Evolutionary conservation across 1,140 invertebrate genomes (phyloP).

Genomic region (Lordiphosa mommai): DNA sequence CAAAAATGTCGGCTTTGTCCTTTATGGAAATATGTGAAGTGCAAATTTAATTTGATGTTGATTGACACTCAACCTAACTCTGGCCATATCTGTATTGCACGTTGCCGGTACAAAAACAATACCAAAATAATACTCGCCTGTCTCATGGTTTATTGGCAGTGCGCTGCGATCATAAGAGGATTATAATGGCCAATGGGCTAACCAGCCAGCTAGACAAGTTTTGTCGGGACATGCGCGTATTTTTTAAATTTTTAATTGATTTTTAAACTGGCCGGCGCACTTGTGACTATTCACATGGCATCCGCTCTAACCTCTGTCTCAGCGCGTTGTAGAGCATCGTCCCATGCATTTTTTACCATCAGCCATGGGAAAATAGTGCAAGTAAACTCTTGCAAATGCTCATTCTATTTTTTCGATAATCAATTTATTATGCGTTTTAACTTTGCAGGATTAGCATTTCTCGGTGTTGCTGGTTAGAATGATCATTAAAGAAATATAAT

Average conservation of each 20-base stretch:
- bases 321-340: too few relatives aligned
- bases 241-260: conserved; percentile 42
- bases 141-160: background rate
- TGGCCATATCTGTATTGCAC: background rate
- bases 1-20: conserved; percentile 1
- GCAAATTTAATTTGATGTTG: conserved; percentile 22
- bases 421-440: too few relatives aligned
- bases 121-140: background rate
- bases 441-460: too few relatives aligned
- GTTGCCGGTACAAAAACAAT: background rate
- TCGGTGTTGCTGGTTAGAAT: too few relatives aligned
- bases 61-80: conserved; percentile 1
- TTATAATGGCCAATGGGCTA: conserved; percentile 31
- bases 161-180: conserved; percentile 11
- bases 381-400: too few relatives aligned
- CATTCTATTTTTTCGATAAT: too few relatives aligned
- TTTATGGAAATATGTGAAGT: background rate
- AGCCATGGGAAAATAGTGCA: too few relatives aligned
- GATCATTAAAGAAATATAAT: too few relatives aligned
- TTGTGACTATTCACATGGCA: conserved; percentile 9
- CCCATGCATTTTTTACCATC: too few relatives aligned
- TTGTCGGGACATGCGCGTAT: conserved; percentile 4
- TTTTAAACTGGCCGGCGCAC: conserved; percentile 9
- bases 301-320: background rate
- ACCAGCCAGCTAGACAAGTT: conserved; percentile 20